A percentile compares a stretch with the other conserved stretches of the same genome.
Evolutionary conservation across 1,140 invertebrate genomes (phyloP).

Genomic region (Apis mellifera): Amel_HAv3.1 CM009938.2:10732001-10732500

Average conservation of each 20-base stretch:
- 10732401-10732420: slow-evolving; percentile 55
- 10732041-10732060: slow-evolving; percentile 22
- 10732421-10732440: slow-evolving; percentile 36
- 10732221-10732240: too few species aligned
- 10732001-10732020: neutral
- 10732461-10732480: slow-evolving; percentile 53
- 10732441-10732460: slow-evolving; percentile 12
- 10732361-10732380: slow-evolving; percentile 51
- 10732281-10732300: neutral
- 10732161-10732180: neutral
- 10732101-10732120: neutral
- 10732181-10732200: neutral
- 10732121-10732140: neutral
- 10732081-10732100: neutral
- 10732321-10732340: neutral
- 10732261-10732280: too few species aligned
- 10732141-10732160: neutral
- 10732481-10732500: too few species aligned
- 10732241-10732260: too few species aligned
- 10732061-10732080: slow-evolving; percentile 20
- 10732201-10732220: neutral
- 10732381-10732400: too few species aligned
- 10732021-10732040: slow-evolving; percentile 1
- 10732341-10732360: neutral
- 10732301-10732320: slow-evolving; percentile 24